Evolutionary conservation across 2,113 vertebrate species (phyloP), one percentile per base, ranked within the genome.

Genomic region (Bettongia penicillata): DNA sequence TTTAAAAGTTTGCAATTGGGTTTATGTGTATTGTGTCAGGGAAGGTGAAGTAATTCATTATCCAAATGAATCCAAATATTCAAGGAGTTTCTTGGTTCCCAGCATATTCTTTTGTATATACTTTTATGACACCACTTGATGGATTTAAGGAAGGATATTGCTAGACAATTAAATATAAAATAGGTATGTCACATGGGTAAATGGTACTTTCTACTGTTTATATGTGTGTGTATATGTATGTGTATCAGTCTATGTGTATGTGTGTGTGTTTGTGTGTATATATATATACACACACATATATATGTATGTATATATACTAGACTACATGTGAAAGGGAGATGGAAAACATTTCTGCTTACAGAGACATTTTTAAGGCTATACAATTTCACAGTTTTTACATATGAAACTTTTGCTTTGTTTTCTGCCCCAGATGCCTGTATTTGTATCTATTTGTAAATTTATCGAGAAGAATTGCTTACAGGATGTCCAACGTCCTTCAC

Each of bases 161-260:
- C 55, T 96, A 90, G 50, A 8, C 93, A 93, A 95, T 47, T 95
- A 37, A 37, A 90, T 93, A 95, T 93, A 93, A 95, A 97, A 47
- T 90, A 95, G 8, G 90, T 94, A 9, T 93, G 48, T 47, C 3
- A 19, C 89, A 37, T 57, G 51, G 1, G 49, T 93, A 51, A 84
- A 55, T 84, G 90, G 11, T 52, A 53, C 26, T 53, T 94, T 94
- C 92, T 95, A 77, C 24, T 9, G 90, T 43, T 48, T 11, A 51
- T 9, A 51, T 51, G 12, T 51, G 51, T n/a, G n/a, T 48, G 48
- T 51, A 11, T 51, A 9, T 51, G 51, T 51, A 11, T 51, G 8
- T 51, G 1, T 48, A 48, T 48, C 48, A 48, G 48, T 48, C 48
- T 48, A 48, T 48, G 48, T 48, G 48, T 48, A 48, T 48, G 12